Evolutionary conservation across 2,797 vertebrate genomes (phyloP).

Genomic region (Cossypha dichroa): DNA sequence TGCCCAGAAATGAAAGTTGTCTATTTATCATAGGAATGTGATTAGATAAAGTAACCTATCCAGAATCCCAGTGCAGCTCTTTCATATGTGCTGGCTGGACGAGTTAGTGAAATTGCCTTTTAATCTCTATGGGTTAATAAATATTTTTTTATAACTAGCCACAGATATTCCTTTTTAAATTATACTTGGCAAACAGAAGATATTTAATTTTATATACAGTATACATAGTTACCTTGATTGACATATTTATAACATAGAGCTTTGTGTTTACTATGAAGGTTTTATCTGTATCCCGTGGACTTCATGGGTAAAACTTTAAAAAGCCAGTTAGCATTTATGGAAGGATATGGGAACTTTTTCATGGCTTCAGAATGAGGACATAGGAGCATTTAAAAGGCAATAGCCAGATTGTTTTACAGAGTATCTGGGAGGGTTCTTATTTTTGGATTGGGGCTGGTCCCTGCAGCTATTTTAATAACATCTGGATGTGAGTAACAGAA

Average conservation of each 20-base stretch:
- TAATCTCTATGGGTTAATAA: conserved; percentile 43
- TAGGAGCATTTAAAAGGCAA: background rate
- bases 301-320: background rate
- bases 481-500: conserved; percentile 28
- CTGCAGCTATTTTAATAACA: conserved; percentile 45
- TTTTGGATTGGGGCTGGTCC: conserved; percentile 53
- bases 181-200: conserved; percentile 65
- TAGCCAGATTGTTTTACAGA: background rate
- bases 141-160: conserved; percentile 52
- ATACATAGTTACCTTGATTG: conserved; percentile 59
- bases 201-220: conserved; percentile 66
- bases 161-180: conserved; percentile 62
- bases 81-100: background rate
- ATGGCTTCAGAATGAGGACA: background rate
- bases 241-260: conserved; percentile 66
- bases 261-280: conserved; percentile 50
- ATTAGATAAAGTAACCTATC: conserved; percentile 6
- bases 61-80: background rate
- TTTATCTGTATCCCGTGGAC: conserved; percentile 36
- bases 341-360: background rate
- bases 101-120: conserved; percentile 45
- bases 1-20: conserved; percentile 27
- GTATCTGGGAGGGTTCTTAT: background rate
- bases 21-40: conserved; percentile 34
- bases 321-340: conserved; percentile 8